A percentile compares a stretch with the other conserved stretches of the same genome.
Conservation (phyloP, 2,113 vertebrate genomes). For the Equus przewalskii region DNA sequence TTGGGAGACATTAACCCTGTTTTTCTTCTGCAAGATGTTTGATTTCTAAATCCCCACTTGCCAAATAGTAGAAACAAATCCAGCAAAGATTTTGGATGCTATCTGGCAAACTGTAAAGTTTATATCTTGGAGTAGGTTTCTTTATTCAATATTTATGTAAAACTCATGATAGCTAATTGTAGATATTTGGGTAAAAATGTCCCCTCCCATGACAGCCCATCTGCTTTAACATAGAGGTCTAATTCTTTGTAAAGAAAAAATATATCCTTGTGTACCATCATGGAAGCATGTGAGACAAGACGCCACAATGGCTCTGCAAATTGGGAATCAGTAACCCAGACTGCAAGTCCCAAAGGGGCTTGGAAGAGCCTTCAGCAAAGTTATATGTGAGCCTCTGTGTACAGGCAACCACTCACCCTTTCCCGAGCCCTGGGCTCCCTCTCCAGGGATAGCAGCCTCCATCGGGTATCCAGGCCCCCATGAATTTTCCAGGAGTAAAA, state of each 20-base stretch:
- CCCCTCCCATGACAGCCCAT: not conserved
- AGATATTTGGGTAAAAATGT: not conserved
- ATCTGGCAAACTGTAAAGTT: not conserved
- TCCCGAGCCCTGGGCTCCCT: not conserved
- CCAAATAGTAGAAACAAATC: not conserved
- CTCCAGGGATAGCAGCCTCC: not conserved
- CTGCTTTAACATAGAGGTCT: not conserved
- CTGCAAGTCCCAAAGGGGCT: not conserved
- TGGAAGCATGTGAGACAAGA: not conserved
- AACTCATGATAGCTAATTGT: not conserved
- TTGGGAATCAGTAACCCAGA: not conserved
- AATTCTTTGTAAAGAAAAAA: not conserved
- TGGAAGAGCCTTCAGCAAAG: not conserved
- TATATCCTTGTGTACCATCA: not conserved
- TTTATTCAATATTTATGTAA: not conserved
- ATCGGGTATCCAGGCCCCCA: not conserved
- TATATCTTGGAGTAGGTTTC: not conserved
- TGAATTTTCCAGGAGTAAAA: not conserved
- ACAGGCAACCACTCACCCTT: not conserved
- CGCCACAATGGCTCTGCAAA: not conserved
- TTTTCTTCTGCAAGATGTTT: not conserved
- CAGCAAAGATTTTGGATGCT: not conserved
- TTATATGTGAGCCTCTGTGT: not conserved
- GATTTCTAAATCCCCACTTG: conserved; percentile 19
- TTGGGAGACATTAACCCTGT: not conserved